Percentiles rank a stretch among this genome's conserved stretches.
These are phyloP conservation scores for Drusus annulatus DNA, from an alignment of 1,140 invertebrate genomes.

Conservation along the genomic window DNA sequence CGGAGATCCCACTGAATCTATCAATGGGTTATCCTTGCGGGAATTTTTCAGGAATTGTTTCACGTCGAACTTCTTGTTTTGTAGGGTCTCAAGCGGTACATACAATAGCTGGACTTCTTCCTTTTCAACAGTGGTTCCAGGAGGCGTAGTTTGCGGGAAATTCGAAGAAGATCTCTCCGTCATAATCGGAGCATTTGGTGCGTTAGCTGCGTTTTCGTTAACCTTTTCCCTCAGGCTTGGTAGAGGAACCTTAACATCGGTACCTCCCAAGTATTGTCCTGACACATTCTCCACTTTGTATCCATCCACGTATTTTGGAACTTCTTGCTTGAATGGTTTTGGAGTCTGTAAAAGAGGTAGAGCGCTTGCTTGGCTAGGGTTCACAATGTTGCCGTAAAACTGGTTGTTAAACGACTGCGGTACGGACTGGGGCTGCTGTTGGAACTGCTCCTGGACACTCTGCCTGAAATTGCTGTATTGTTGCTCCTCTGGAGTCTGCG, in stretches of 20 bases:
- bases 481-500: conserved; percentile 60
- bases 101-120: conserved; percentile 85
- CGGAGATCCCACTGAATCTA: conserved; percentile 62
- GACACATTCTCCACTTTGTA: conserved; percentile 65
- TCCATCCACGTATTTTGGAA: conserved; percentile 66
- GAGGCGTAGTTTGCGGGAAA: conserved; percentile 52
- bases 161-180: conserved; percentile 58
- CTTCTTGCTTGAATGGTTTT: conserved; percentile 56
- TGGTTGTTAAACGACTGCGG: conserved; percentile 58
- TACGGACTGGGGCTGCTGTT: conserved; percentile 60
- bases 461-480: conserved; percentile 58
- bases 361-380: conserved; percentile 56
- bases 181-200: conserved; percentile 55
- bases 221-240: conserved; percentile 56
- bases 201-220: conserved; percentile 55
- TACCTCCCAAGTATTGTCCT: conserved; percentile 57
- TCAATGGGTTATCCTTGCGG: conserved; percentile 61
- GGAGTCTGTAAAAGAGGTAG: conserved; percentile 55
- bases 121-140: conserved; percentile 64
- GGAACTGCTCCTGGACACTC: conserved; percentile 54
- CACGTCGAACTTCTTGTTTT: conserved; percentile 72
- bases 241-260: conserved; percentile 65
- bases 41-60: conserved; percentile 63
- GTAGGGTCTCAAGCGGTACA: conserved; percentile 83
- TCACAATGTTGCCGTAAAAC: conserved; percentile 58